phyloP scores from a whole-genome alignment of 2,888 invertebrate species.

The Dolichopus griseipennis region DNA sequence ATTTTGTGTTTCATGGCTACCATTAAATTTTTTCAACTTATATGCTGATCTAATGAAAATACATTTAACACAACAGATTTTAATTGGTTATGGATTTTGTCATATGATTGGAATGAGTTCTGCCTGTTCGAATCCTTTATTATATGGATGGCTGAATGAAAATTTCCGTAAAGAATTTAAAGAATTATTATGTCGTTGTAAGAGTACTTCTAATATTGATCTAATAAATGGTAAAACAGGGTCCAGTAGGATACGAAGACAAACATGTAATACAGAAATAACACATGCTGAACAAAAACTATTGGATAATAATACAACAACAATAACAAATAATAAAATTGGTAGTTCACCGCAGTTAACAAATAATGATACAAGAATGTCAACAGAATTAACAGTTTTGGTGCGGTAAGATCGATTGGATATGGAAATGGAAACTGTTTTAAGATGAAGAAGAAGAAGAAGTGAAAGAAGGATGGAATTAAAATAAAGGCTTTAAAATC shows the following conservation, averaged over 20 bases:
- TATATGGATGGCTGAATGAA: slow-evolving; percentile 90
- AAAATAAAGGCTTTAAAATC: too few species aligned
- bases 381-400: slow-evolving; percentile 37
- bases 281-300: slow-evolving; percentile 37
- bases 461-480: background rate
- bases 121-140: slow-evolving; percentile 81
- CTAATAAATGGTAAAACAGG: slow-evolving; percentile 39
- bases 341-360: background rate
- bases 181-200: slow-evolving; percentile 58
- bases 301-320: slow-evolving; percentile 26
- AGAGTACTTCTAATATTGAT: slow-evolving; percentile 40
- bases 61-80: slow-evolving; percentile 45
- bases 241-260: slow-evolving; percentile 35
- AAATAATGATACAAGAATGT: slow-evolving; percentile 21
- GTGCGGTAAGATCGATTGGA: slow-evolving; percentile 31
- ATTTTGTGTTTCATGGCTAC: slow-evolving; percentile 85
- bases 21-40: slow-evolving; percentile 78
- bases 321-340: background rate
- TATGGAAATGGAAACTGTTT: background rate
- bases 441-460: slow-evolving; percentile 3
- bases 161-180: slow-evolving; percentile 86
- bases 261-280: slow-evolving; percentile 26
- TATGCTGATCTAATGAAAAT: slow-evolving; percentile 56
- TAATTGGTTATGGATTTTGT: slow-evolving; percentile 53
- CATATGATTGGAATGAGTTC: slow-evolving; percentile 76